Evolutionary conservation across 2,888 invertebrate species (phyloP).

Genomic region (Mantis religiosa): DNA sequence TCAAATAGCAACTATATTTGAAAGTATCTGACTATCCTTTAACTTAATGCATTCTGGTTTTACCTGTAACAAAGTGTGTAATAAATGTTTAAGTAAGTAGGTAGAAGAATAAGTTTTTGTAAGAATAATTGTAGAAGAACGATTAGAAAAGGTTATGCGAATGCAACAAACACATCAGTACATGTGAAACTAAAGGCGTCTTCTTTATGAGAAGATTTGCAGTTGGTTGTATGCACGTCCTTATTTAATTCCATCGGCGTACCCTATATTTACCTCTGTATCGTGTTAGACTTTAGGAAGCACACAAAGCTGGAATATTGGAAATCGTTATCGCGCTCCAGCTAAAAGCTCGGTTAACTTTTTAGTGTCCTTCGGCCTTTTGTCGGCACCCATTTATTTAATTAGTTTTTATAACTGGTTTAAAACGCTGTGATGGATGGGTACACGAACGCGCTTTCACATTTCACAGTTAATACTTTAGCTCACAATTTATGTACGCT

Average conservation of each 20-base stretch:
- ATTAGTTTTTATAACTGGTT: background rate
- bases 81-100: no score
- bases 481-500: background rate
- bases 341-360: background rate
- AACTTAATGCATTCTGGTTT: no score
- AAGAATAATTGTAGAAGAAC: no score
- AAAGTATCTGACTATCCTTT: no score
- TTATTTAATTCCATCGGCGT: background rate
- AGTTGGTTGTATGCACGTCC: background rate
- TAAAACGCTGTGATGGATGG: background rate
- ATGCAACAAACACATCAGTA: no score
- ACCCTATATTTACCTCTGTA: background rate
- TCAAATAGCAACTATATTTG: no score
- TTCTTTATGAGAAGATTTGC: no score
- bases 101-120: no score
- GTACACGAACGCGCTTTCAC: background rate
- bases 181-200: no score
- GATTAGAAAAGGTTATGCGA: no score
- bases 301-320: background rate
- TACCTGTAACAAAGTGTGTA: no score
- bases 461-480: background rate
- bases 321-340: background rate
- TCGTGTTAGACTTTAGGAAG: background rate
- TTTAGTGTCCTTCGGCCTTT: background rate
- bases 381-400: background rate